A percentile compares a stretch with the other conserved stretches of the same genome.
phyloP scores from a whole-genome alignment of 2,888 invertebrate species.

The Hipparchia sbordonii region DNA sequence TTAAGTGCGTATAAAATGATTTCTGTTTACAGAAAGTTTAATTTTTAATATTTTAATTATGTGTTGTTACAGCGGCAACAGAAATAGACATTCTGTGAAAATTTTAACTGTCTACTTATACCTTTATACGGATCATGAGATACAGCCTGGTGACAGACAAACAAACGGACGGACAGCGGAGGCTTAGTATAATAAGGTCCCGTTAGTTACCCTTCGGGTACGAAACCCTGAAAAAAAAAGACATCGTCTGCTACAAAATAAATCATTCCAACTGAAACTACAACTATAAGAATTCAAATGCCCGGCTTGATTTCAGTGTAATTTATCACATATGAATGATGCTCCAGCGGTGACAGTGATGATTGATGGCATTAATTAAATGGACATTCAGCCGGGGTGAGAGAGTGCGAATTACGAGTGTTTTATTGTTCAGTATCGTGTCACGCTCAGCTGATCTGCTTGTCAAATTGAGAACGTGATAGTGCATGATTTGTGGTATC shows the following conservation, averaged over 20 bases:
- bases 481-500: neutral
- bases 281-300: constrained; percentile 12
- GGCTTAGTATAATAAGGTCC: too few species aligned
- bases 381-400: constrained; percentile 10
- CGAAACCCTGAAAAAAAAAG: too few species aligned
- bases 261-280: constrained; percentile 4
- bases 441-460: neutral
- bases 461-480: neutral
- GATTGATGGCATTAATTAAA: constrained; percentile 23
- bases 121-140: too few species aligned
- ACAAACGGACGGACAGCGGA: too few species aligned
- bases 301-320: constrained; percentile 12
- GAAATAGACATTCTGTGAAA: too few species aligned
- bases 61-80: too few species aligned
- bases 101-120: too few species aligned
- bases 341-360: constrained; percentile 19
- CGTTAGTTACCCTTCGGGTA: too few species aligned
- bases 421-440: constrained; percentile 14
- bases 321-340: constrained; percentile 23
- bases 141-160: too few species aligned
- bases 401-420: constrained; percentile 14
- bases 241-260: neutral
- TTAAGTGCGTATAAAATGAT: too few species aligned
- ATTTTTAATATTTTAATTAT: too few species aligned
- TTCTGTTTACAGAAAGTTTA: too few species aligned